Conservation (phyloP, 2,797 vertebrate genomes). For the Vespertilio murinus region DNA sequence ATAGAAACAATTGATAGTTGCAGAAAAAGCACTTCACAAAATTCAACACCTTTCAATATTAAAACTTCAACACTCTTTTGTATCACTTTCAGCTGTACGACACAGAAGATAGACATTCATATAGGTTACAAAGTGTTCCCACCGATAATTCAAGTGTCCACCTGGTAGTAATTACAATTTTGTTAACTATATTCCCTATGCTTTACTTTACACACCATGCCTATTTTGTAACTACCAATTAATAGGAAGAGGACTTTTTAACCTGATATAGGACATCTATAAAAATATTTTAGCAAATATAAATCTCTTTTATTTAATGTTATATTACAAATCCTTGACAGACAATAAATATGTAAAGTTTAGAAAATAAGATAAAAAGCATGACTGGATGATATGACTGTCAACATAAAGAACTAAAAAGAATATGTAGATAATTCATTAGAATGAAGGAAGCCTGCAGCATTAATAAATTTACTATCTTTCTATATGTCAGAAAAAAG, state of each 20-base stretch:
- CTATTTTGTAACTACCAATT: not conserved
- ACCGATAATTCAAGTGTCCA: not conserved
- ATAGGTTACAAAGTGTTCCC: not conserved
- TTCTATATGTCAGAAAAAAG: not conserved
- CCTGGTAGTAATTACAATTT: not conserved
- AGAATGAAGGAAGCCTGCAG: not conserved
- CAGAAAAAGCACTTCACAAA: conserved; percentile 28
- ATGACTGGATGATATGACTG: not conserved
- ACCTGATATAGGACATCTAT: not conserved
- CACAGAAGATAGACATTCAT: not conserved
- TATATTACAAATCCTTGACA: not conserved
- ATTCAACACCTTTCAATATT: not conserved
- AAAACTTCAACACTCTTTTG: not conserved
- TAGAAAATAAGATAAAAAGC: not conserved
- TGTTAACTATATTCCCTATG: not conserved
- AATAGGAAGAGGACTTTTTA: not conserved
- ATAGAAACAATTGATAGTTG: not conserved
- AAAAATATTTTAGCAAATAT: not conserved
- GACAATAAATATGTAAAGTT: not conserved
- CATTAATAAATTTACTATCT: not conserved
- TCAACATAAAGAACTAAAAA: not conserved
- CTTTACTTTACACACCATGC: not conserved
- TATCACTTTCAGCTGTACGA: not conserved
- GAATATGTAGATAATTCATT: not conserved
- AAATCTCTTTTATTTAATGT: not conserved